Conservation (phyloP, 2,888 invertebrate genomes). For the Salticus scenicus region DNA sequence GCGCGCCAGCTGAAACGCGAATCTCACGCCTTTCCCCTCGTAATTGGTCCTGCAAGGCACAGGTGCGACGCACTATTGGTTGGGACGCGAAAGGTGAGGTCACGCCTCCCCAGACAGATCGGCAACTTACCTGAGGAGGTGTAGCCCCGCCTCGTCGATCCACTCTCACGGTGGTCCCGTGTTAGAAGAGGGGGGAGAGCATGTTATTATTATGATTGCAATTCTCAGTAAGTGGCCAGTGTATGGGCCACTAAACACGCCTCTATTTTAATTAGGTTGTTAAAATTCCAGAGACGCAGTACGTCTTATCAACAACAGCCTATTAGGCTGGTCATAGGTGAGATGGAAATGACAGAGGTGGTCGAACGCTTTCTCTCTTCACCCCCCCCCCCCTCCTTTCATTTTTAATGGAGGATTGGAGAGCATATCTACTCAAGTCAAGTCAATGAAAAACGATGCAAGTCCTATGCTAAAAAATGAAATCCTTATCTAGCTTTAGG, state of each 20-base stretch:
- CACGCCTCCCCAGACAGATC: conserved; percentile 64
- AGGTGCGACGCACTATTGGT: conserved; percentile 42
- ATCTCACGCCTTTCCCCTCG: background rate
- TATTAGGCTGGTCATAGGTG: background rate
- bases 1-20: too few relatives aligned
- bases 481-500: too few relatives aligned
- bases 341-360: background rate
- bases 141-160: conserved; percentile 31
- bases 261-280: conserved; percentile 30
- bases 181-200: background rate
- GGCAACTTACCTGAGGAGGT: conserved; percentile 55
- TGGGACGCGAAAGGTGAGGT: conserved; percentile 22
- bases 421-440: too few relatives aligned
- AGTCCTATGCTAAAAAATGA: too few relatives aligned
- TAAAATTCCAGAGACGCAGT: conserved; percentile 42
- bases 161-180: conserved; percentile 42
- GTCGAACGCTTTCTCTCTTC: background rate
- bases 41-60: conserved; percentile 48
- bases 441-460: too few relatives aligned
- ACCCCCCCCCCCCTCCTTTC: too few relatives aligned
- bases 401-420: too few relatives aligned
- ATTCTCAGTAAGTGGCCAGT: conserved; percentile 30
- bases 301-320: too few relatives aligned
- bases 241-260: conserved; percentile 29
- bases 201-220: conserved; percentile 32